phyloP scores from a whole-genome alignment of 2,797 vertebrate species.

The Fringilla coelebs region DNA sequence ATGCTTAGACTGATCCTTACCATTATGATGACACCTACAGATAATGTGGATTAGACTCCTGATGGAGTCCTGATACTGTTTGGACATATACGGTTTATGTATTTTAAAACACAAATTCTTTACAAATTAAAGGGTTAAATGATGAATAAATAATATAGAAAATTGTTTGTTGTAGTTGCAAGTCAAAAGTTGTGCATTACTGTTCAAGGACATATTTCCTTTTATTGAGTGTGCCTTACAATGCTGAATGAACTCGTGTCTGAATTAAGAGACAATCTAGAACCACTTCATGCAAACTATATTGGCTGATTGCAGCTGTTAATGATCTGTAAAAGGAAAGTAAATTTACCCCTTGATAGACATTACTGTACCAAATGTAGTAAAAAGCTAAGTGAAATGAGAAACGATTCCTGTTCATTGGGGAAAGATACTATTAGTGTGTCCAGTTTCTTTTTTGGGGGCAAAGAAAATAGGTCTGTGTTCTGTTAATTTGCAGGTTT shows the following conservation, averaged over 20 bases:
- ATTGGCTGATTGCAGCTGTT: slow-evolving; percentile 49
- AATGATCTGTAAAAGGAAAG: slow-evolving; percentile 70
- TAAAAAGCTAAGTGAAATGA: slow-evolving; percentile 66
- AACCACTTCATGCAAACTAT: slow-evolving; percentile 52
- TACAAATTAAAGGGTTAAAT: background rate
- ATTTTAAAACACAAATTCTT: background rate
- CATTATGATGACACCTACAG: background rate
- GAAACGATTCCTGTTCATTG: slow-evolving; percentile 29
- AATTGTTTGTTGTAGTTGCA: background rate
- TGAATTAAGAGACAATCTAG: slow-evolving; percentile 17
- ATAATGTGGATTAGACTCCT: background rate
- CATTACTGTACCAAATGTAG: slow-evolving; percentile 69
- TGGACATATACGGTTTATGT: background rate
- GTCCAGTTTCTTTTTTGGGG: background rate
- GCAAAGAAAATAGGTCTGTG: background rate
- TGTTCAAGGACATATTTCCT: background rate
- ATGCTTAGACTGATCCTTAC: background rate
- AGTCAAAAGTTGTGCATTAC: background rate
- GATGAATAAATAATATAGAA: background rate
- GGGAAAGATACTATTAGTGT: slow-evolving; percentile 38
- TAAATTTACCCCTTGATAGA: slow-evolving; percentile 67
- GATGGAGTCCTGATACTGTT: background rate
- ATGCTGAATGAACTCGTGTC: slow-evolving; percentile 1
- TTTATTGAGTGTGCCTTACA: slow-evolving; percentile 2
- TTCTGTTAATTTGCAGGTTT: background rate